Evolutionary conservation across 2,888 invertebrate species (phyloP).

Genomic region (Lithophane ornitopus): DNA sequence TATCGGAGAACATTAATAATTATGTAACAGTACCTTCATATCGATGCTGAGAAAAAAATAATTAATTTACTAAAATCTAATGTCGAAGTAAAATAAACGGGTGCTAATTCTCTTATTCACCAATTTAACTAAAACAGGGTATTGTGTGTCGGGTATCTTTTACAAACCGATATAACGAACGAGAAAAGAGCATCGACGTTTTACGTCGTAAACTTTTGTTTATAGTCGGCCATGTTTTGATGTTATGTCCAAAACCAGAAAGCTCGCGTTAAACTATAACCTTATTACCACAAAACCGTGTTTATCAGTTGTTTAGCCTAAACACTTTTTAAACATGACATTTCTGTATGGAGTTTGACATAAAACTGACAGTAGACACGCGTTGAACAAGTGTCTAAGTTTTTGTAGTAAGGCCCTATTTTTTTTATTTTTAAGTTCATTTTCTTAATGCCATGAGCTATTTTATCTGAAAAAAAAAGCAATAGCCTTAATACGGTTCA

Average conservation of each 20-base stretch:
- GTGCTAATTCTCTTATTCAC: background rate
- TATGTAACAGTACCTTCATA: conserved; percentile 7
- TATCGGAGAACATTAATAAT: conserved; percentile 21
- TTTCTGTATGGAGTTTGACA: too few species aligned
- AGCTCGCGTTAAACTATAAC: too few species aligned
- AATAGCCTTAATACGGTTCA: background rate
- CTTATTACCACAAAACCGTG: too few species aligned
- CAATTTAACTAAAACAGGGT: background rate
- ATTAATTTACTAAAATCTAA: conserved; percentile 26
- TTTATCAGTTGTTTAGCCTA: too few species aligned
- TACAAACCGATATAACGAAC: background rate
- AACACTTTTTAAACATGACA: too few species aligned
- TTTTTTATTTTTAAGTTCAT: too few species aligned
- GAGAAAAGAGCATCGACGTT: background rate
- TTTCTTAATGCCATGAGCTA: too few species aligned
- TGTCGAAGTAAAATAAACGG: background rate
- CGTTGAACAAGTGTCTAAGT: too few species aligned
- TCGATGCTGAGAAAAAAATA: conserved; percentile 17
- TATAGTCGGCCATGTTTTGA: background rate
- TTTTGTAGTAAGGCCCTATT: too few species aligned
- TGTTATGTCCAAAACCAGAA: background rate
- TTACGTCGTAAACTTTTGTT: background rate
- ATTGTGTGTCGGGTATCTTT: conserved; percentile 6
- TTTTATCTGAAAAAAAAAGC: background rate
- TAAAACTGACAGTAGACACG: too few species aligned